Conservation (phyloP, 2,888 invertebrate species). For the Drosophila algonquin region DNA sequence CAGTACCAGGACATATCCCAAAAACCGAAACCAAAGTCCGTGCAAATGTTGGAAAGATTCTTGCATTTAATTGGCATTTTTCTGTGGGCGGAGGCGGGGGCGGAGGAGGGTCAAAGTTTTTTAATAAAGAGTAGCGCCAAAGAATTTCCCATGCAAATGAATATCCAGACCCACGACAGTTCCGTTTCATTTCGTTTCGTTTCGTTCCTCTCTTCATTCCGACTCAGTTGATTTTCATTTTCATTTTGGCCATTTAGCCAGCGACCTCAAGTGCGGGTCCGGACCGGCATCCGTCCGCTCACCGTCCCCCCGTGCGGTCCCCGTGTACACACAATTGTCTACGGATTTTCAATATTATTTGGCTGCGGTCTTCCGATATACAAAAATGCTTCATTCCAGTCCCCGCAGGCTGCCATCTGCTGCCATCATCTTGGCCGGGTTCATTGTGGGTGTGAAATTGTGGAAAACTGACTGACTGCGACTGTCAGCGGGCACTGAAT, state of each 20-base stretch:
- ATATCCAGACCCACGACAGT: conserved; percentile 67
- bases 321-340: conserved; percentile 72
- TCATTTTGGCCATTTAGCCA: conserved; percentile 45
- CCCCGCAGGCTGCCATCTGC: conserved; percentile 16
- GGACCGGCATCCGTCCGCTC: conserved; percentile 38
- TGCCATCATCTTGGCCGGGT: conserved; percentile 57
- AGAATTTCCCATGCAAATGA: conserved; percentile 61
- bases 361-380: conserved; percentile 64
- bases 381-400: conserved; percentile 16
- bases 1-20: conserved; percentile 18
- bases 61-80: conserved; percentile 68
- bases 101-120: conserved; percentile 57
- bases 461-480: conserved; percentile 47
- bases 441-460: conserved; percentile 56
- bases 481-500: conserved; percentile 58
- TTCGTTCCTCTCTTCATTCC: conserved; percentile 41
- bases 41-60: conserved; percentile 51
- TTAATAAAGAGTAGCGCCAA: conserved; percentile 59
- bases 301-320: conserved; percentile 49
- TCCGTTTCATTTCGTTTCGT: background rate
- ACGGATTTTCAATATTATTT: conserved; percentile 78
- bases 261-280: conserved; percentile 59
- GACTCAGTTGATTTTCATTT: conserved; percentile 74
- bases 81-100: background rate
- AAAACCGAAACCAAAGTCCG: conserved; percentile 27